Evolutionary conservation across 2,888 invertebrate genomes (phyloP), one percentile per base, ranked within the genome.

Genomic region (Ypsolopha scabrella): DNA sequence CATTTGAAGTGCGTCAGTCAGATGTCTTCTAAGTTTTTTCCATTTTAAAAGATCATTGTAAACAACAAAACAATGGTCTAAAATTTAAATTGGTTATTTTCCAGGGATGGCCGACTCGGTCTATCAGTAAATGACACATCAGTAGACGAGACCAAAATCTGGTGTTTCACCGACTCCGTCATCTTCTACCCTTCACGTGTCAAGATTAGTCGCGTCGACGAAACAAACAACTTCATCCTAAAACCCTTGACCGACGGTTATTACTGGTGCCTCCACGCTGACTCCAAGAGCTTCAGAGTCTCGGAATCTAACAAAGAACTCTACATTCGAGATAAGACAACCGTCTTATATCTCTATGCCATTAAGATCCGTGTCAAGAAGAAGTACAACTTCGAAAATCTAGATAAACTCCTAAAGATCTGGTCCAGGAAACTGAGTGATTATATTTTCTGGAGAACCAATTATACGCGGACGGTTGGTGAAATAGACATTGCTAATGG

Each of bases 181-280:
- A 61, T 56, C 8, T 75, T 70, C 54, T 67, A 65, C 35, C 80
- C 82, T 0, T 64, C 60, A 0, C 56, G 55, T 50, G 71, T 81
- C 1, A 67, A 67, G 52, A 60, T 68, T 24, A 60, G 59, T 41
- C 59, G 62, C 9, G 60, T 66, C 7, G 60, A 61, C 1, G 59
- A 61, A 3, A 55, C 60, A n/a, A 60, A 67, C 47, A 56, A 58
- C 3, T 72, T 69, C 41, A 54, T 69, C 3, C 58, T 83, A 0
- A 70, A 64, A 49, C 70, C 77, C 0, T 62, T 63, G 10, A 58
- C 57, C 1, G 72, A 85, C 49, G 87, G 87, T 7, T 79, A 80
- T 58, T 87, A 87, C 53, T 87, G 86, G 87, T 87, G 87, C 56
- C 60, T 72, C 8, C 67, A 75, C 43, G 62, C 53, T 0, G 73